Evolutionary conservation across 2,888 invertebrate genomes (phyloP), one percentile per base, ranked within the genome.

Genomic region (Cosmorhoe ocellata): DNA sequence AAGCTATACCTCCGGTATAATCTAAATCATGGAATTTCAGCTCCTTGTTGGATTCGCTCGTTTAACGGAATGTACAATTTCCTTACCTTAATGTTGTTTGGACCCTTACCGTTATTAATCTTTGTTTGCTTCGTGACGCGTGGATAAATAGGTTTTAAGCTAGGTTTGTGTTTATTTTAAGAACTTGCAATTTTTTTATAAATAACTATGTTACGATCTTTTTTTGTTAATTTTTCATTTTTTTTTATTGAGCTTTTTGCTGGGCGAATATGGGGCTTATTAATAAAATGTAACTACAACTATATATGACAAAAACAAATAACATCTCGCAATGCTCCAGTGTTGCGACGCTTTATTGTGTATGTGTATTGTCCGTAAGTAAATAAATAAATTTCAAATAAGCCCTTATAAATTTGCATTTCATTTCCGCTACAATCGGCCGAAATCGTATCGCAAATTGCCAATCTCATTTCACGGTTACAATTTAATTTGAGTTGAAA

Each of bases 401-500:
- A 51, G 41, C 57, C 50, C 28, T 57, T 53, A 56, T 58, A 58
- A 61, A 61, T 61, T 61, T 56, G 54, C 61, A 59, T 59, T 59
- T 59, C 49, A 61, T 61, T 61, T 61, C 61, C 61, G 53, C 51
- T 32, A 50, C 44, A 49, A 41, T 34, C 56, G 51, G 31, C 51
- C 32, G 56, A 42, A 61, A 56, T 55, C 53, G 49, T 61, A 56
- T 59, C 52, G 24, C 56, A 58, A 61, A 57, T 61, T 61, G 59
- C 46, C 44, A 53, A 47, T 55, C 55, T 53, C 57, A 58, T 59
- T 59, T 56, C 53, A 40, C 41, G 59, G 37, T 45, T 39, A 46
- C 51, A 61, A 61, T 56, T 57, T 56, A 56, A 59, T 57, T 53
- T 57, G 28, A 24, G 41, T 13, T 13, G 37, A 47, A 44, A 49